Evolutionary conservation across 2,113 vertebrate species (phyloP), one percentile per base, ranked within the genome.

Genomic region (Chaetodon auriga): DNA sequence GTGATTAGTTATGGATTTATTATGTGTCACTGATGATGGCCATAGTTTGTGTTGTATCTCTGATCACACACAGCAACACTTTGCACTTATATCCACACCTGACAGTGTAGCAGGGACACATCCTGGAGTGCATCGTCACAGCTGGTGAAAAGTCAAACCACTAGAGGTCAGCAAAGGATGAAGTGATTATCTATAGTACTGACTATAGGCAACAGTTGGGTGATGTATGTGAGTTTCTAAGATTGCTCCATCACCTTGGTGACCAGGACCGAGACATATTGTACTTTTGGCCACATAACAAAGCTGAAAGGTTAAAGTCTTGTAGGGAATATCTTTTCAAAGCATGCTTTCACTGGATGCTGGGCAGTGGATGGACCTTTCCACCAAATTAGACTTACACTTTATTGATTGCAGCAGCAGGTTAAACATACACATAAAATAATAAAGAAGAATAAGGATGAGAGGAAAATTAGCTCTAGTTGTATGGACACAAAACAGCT

Each of bases 81-180:
- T 51, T 41, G 36, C 23, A 16, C 54, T 57, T 57, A 5, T 25
- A 15, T n/a, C 36, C 41, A 25, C n/a, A 65, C 23, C 14, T 10
- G 11, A 49, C 46, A 35, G 21, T 21, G 6, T 23, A 38, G 68
- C 38, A 30, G 30, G 46, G 16, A 68, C 45, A 49, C 15, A 68
- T 49, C 43, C 7, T 66, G 4, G 7, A 16, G 43, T 25, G 18
- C 35, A 9, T 61, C 8, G 12, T 9, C 49, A 25, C 46, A 35
- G 46, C 48, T 3, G 66, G 16, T 13, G 9, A 68, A 41, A 41
- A 30, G 6, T 49, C 38, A 8, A 35, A 68, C 73, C 46, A 75
- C 13, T 68, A 82, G 55, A 82, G 23, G 73, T 45, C 72, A 46
- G 36, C 23, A 41, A 25, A 41, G 21, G 38, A 5, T 66, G 21